A percentile compares a stretch with the other conserved stretches of the same genome.
phyloP scores from a whole-genome alignment of 2,797 vertebrate species.

The Typhlichthys eigenmanni region DNA sequence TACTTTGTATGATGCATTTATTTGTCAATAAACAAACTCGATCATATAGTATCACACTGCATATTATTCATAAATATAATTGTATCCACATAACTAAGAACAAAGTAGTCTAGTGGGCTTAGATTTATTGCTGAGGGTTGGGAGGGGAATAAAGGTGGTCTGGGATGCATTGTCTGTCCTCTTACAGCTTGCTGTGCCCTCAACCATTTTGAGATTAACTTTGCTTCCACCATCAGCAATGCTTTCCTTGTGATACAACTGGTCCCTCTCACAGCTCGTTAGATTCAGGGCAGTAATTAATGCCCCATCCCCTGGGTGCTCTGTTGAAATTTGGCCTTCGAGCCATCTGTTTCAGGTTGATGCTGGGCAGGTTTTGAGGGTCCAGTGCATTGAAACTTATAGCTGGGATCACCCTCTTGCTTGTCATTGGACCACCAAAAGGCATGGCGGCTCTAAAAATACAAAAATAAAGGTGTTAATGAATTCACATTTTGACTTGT shows the following conservation, averaged over 20 bases:
- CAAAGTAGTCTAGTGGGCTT: neutral
- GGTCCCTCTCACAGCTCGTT: constrained; percentile 83
- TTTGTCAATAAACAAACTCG: constrained; percentile 63
- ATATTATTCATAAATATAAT: constrained; percentile 36
- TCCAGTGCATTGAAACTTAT: constrained; percentile 72
- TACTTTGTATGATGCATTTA: constrained; percentile 56
- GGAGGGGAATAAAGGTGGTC: neutral
- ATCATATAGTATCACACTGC: neutral
- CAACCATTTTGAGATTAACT: constrained; percentile 9
- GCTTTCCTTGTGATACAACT: neutral
- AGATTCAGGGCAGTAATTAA: constrained; percentile 80
- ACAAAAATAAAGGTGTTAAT: constrained; percentile 22
- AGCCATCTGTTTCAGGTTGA: constrained; percentile 72
- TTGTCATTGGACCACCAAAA: constrained; percentile 77
- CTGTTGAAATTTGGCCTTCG: constrained; percentile 90
- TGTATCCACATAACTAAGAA: neutral
- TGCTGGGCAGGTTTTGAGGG: constrained; percentile 56
- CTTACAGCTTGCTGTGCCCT: neutral
- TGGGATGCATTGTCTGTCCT: constrained; percentile 5
- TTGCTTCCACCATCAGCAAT: constrained; percentile 21
- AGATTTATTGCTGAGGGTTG: neutral
- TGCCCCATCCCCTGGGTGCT: constrained; percentile 85
- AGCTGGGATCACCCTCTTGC: constrained; percentile 70
- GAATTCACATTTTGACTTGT: neutral
- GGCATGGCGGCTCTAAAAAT: constrained; percentile 83